phyloP scores from a whole-genome alignment of 2,797 vertebrate species.

The Crenichthys baileyi region DNA sequence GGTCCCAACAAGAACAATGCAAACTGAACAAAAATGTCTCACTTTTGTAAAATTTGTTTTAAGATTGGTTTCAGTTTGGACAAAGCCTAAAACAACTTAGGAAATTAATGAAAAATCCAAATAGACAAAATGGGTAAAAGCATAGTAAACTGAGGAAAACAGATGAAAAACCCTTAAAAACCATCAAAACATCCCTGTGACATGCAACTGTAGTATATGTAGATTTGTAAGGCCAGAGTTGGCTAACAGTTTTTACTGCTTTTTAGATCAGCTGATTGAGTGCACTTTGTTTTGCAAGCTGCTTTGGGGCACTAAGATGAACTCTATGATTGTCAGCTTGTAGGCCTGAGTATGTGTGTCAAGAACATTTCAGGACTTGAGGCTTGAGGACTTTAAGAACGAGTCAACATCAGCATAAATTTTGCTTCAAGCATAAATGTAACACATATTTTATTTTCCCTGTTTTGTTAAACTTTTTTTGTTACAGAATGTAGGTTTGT shows the following conservation, averaged over 20 bases:
- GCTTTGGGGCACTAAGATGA: fast-evolving
- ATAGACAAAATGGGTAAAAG: no score
- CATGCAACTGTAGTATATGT: not conserved
- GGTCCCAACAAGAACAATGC: no score
- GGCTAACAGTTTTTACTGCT: no score
- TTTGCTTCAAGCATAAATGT: not conserved
- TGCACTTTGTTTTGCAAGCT: slow-evolving; percentile 4
- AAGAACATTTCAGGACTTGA: slow-evolving; percentile 28
- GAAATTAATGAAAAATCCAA: no score
- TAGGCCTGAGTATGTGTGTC: slow-evolving; percentile 42
- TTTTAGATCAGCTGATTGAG: slow-evolving; percentile 4
- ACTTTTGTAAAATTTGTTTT: no score
- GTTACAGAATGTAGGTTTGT: no score
- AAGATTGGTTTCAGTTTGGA: no score
- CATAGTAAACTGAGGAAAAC: not conserved
- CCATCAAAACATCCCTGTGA: no score
- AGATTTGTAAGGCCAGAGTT: not conserved
- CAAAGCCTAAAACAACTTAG: no score
- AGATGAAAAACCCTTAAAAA: no score
- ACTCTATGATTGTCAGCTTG: slow-evolving; percentile 27
- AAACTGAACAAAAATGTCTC: no score
- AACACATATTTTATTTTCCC: slow-evolving; percentile 13
- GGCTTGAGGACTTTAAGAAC: no score
- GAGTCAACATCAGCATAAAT: slow-evolving; percentile 53
- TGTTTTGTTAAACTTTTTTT: not conserved